These are phyloP conservation scores for Choristoneura rosaceana DNA, from an alignment of 2,888 invertebrate genomes.

Conservation along the genomic window DNA sequence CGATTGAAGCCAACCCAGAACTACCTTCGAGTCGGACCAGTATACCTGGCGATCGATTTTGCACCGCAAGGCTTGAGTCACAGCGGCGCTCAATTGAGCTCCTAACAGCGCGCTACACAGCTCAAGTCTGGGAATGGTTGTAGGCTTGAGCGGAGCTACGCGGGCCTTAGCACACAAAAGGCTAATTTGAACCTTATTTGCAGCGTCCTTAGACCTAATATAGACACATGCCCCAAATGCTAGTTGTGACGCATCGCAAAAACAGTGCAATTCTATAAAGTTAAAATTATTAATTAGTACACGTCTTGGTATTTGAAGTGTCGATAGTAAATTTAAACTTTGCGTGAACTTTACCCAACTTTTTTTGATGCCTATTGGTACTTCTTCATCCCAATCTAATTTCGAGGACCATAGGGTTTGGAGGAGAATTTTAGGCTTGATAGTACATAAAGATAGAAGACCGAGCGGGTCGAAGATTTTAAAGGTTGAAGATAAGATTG, in stretches of 20 bases:
- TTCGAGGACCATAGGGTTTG: slow-evolving; percentile 2
- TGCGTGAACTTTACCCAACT: slow-evolving; percentile 16
- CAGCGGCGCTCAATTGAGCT: slow-evolving; percentile 33
- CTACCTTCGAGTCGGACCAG: slow-evolving; percentile 33
- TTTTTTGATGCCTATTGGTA: slow-evolving; percentile 23
- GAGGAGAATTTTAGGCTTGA: too few species aligned
- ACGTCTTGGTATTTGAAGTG: slow-evolving; percentile 20
- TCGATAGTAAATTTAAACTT: slow-evolving; percentile 27
- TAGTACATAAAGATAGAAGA: too few species aligned
- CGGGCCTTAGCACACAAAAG: slow-evolving; percentile 16
- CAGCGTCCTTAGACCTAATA: slow-evolving; percentile 11
- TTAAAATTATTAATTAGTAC: slow-evolving; percentile 2
- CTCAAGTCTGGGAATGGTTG: slow-evolving; percentile 12
- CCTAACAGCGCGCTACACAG: slow-evolving; percentile 25
- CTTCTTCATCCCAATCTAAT: slow-evolving; percentile 43
- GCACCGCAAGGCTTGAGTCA: slow-evolving; percentile 26
- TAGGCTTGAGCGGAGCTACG: slow-evolving; percentile 4
- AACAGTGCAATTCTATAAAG: slow-evolving; percentile 27
- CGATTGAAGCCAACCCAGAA: slow-evolving; percentile 3
- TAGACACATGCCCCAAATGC: slow-evolving; percentile 32
- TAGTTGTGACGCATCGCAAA: slow-evolving; percentile 23
- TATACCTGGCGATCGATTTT: background rate
- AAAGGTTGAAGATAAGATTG: too few species aligned
- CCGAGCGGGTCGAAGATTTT: too few species aligned
- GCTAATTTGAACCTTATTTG: background rate